A percentile compares a stretch with the other conserved stretches of the same genome.
These are phyloP conservation scores for Nomada fucata DNA, from an alignment of 2,888 invertebrate species.

Conservation along the genomic window DNA sequence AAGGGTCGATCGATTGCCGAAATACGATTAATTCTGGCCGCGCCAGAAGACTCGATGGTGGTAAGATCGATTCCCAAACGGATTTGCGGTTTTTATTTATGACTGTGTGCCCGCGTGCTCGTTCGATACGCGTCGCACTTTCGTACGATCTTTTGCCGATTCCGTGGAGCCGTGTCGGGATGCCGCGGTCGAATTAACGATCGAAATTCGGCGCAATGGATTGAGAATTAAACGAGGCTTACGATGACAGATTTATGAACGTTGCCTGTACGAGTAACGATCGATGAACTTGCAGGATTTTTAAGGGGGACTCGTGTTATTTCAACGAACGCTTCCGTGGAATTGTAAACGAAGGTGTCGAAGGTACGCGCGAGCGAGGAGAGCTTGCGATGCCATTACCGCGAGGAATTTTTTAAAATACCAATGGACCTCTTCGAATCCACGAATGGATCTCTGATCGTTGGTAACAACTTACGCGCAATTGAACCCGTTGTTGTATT, in stretches of 20 bases:
- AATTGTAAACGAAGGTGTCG: too few relatives aligned
- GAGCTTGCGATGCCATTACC: too few relatives aligned
- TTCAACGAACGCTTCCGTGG: background rate
- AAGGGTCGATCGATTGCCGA: background rate
- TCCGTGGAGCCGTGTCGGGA: background rate
- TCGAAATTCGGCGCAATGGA: background rate
- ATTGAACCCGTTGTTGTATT: too few relatives aligned
- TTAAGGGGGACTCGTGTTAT: background rate
- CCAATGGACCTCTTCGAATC: too few relatives aligned
- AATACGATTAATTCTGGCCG: background rate
- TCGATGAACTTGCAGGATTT: background rate
- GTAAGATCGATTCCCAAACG: slow-evolving; percentile 4
- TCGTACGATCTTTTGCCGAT: background rate
- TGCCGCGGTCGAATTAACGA: background rate
- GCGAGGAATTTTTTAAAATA: too few relatives aligned
- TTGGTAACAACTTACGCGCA: too few relatives aligned
- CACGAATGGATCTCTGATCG: too few relatives aligned
- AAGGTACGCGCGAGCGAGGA: too few relatives aligned
- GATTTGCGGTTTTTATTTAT: slow-evolving; percentile 6
- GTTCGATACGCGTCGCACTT: background rate
- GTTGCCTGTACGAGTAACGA: background rate
- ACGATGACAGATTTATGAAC: background rate
- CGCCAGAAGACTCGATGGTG: background rate
- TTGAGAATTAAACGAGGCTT: background rate
- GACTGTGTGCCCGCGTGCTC: too few relatives aligned